phyloP scores from a whole-genome alignment of 2,888 invertebrate genomes.

The Pachycephus smyrnensis region DNA sequence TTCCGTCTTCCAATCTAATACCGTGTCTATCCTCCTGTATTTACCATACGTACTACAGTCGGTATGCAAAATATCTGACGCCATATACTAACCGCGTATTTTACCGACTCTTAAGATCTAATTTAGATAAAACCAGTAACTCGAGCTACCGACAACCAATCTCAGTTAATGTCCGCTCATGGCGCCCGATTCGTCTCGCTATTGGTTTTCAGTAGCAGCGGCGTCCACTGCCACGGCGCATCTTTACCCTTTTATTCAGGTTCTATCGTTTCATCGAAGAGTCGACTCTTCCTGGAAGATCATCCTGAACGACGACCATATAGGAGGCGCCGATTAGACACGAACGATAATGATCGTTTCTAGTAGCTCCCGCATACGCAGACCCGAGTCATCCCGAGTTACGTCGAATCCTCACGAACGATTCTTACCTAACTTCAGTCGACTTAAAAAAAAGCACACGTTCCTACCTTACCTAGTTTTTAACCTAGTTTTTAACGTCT shows the following conservation, averaged over 20 bases:
- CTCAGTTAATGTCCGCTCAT: not conserved
- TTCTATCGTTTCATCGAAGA: not conserved
- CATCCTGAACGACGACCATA: slow-evolving; percentile 14
- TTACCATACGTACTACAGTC: not conserved
- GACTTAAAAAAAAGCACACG: not conserved
- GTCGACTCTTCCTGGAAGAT: not conserved
- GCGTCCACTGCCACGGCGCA: not conserved
- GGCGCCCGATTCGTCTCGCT: not conserved
- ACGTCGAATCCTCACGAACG: not conserved
- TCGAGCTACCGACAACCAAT: slow-evolving; percentile 30
- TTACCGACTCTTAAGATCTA: slow-evolving; percentile 60
- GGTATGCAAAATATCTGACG: not conserved
- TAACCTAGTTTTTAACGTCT: not conserved
- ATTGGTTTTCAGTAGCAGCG: not conserved
- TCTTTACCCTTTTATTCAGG: not conserved
- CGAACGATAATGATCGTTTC: not conserved
- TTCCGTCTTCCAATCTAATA: not conserved
- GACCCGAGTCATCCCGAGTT: not conserved
- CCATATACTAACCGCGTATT: slow-evolving; percentile 12
- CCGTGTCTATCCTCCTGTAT: not conserved
- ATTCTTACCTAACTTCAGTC: not conserved
- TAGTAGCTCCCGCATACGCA: not conserved
- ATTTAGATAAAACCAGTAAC: slow-evolving; percentile 59
- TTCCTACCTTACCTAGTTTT: no score
- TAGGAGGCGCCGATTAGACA: slow-evolving; percentile 21